Conservation (phyloP, 2,888 invertebrate species). For the Lasioglossum figueresi region DNA sequence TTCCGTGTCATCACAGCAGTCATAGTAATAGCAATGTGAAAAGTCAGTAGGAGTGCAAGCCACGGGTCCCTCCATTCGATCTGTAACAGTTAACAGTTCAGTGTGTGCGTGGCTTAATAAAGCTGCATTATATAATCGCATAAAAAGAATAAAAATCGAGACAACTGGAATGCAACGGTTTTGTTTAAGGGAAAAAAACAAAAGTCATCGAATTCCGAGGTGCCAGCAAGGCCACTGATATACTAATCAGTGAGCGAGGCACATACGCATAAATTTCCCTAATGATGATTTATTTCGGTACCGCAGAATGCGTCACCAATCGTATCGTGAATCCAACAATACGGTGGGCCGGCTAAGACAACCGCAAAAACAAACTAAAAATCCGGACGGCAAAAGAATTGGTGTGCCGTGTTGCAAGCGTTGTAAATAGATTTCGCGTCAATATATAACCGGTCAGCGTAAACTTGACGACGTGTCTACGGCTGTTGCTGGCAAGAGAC, state of each 20-base stretch:
- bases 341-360: neutral
- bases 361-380: neutral
- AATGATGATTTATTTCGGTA: neutral
- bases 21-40: slow-evolving; percentile 91
- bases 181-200: neutral
- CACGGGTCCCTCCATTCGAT: slow-evolving; percentile 96
- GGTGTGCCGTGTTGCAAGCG: neutral
- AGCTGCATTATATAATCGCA: neutral
- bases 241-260: too few species aligned
- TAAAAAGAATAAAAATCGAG: neutral
- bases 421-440: slow-evolving; percentile 32
- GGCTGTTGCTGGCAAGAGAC: neutral
- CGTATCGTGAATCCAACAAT: neutral
- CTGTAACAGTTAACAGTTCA: slow-evolving; percentile 84
- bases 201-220: neutral
- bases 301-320: neutral
- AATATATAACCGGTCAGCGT: slow-evolving; percentile 10
- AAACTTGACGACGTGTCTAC: neutral
- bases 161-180: neutral
- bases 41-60: slow-evolving; percentile 90
- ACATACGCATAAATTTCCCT: neutral
- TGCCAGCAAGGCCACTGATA: too few species aligned
- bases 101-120: neutral
- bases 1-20: slow-evolving; percentile 93
- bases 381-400: neutral